Conservation (phyloP, 2,888 invertebrate species). For the Cephus pygmeus region DNA sequence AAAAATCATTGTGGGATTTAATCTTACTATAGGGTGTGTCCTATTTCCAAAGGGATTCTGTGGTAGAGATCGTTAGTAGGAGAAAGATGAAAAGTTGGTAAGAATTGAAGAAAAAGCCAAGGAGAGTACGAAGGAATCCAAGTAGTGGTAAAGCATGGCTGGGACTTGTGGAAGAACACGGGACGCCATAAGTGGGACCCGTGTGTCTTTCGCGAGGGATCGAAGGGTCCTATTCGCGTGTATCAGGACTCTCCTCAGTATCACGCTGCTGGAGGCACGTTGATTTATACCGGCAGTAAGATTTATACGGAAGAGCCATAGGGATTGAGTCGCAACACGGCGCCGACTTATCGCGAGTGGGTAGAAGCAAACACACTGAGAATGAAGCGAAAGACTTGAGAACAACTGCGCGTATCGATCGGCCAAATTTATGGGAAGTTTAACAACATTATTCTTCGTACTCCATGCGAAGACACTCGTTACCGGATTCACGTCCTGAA, state of each 20-base stretch:
- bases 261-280: conserved; percentile 63
- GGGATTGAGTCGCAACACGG: conserved; percentile 66
- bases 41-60: no score
- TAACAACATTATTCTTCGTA: no score
- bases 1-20: no score
- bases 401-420: conserved; percentile 5
- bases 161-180: conserved; percentile 31
- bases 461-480: no score
- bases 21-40: no score
- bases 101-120: no score
- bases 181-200: conserved; percentile 50
- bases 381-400: conserved; percentile 14
- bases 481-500: no score
- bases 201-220: conserved; percentile 55
- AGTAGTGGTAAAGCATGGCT: not conserved
- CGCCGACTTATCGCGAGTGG: conserved; percentile 65
- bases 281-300: conserved; percentile 62
- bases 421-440: not conserved
- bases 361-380: conserved; percentile 50
- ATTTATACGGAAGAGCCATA: conserved; percentile 63
- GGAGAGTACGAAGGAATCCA: no score
- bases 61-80: no score
- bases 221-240: conserved; percentile 55
- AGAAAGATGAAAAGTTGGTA: no score
- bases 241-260: conserved; percentile 55